Evolutionary conservation across 2,888 invertebrate genomes (phyloP).

Genomic region (Epinotia nisella): DNA sequence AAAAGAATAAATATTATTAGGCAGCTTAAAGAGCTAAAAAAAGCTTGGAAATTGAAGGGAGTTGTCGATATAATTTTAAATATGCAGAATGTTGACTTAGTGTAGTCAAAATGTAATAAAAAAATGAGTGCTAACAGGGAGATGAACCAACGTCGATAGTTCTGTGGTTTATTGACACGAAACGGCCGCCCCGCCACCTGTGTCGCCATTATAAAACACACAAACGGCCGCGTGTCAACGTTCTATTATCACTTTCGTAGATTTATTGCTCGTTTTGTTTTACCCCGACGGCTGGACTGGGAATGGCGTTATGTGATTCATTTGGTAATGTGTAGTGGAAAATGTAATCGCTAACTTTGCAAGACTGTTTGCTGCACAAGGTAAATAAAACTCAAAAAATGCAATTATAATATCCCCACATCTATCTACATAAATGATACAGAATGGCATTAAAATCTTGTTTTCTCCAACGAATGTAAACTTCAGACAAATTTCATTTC

Average conservation of each 20-base stretch:
- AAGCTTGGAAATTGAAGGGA: too few relatives aligned
- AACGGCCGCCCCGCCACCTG: conserved; percentile 48
- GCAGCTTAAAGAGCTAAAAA: too few relatives aligned
- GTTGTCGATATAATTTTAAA: too few relatives aligned
- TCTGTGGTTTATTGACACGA: conserved; percentile 48
- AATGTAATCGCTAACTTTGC: neutral
- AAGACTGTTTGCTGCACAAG: neutral
- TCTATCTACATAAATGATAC: neutral
- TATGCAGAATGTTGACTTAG: too few relatives aligned
- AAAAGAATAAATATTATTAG: too few relatives aligned
- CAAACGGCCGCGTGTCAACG: conserved; percentile 71
- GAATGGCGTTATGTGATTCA: conserved; percentile 35
- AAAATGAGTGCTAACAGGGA: neutral
- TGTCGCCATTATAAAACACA: conserved; percentile 68
- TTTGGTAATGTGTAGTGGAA: conserved; percentile 2
- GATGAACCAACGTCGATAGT: conserved; percentile 16
- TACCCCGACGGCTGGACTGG: conserved; percentile 48
- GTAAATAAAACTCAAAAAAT: too few relatives aligned
- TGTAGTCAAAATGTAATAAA: neutral
- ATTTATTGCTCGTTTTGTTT: conserved; percentile 69
- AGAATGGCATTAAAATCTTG: too few relatives aligned
- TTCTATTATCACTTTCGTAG: conserved; percentile 65
- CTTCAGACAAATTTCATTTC: too few relatives aligned
- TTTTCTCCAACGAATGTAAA: too few relatives aligned
- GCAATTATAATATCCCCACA: neutral